phyloP scores from a whole-genome alignment of 2,888 invertebrate genomes.

The Agelastica alni region DNA sequence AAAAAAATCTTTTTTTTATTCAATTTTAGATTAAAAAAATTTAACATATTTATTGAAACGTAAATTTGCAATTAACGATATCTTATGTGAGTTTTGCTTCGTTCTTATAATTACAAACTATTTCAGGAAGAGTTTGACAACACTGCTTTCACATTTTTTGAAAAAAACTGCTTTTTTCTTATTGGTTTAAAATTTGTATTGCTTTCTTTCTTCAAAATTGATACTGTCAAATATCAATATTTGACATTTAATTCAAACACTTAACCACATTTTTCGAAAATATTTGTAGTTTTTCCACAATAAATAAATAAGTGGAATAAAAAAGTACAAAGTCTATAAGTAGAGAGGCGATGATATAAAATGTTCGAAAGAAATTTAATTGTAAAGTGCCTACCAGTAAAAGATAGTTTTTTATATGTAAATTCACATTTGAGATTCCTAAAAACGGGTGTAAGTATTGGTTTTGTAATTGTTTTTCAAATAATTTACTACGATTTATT shows the following conservation, averaged over 20 bases:
- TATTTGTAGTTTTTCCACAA: no score
- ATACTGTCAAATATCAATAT: no score
- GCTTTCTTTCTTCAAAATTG: neutral
- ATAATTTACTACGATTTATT: constrained; percentile 20
- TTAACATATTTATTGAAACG: no score
- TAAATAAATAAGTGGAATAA: neutral
- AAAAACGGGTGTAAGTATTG: constrained; percentile 46
- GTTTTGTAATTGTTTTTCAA: neutral
- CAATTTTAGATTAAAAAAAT: no score
- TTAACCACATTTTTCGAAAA: constrained; percentile 1
- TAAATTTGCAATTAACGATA: no score
- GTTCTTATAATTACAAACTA: no score
- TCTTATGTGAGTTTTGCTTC: no score
- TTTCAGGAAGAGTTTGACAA: neutral
- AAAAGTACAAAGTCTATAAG: neutral
- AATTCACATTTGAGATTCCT: constrained; percentile 46
- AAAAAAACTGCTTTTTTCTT: neutral
- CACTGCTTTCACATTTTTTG: neutral
- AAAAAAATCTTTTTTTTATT: no score
- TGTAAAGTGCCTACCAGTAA: constrained; percentile 56
- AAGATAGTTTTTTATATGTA: constrained; percentile 58
- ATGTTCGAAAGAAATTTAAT: constrained; percentile 59
- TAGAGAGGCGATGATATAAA: constrained; percentile 18
- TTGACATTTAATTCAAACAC: neutral
- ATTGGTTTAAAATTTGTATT: neutral